These are phyloP conservation scores for Xylocopa sonorina DNA, from an alignment of 1,140 invertebrate genomes.

Conservation along the genomic window DNA sequence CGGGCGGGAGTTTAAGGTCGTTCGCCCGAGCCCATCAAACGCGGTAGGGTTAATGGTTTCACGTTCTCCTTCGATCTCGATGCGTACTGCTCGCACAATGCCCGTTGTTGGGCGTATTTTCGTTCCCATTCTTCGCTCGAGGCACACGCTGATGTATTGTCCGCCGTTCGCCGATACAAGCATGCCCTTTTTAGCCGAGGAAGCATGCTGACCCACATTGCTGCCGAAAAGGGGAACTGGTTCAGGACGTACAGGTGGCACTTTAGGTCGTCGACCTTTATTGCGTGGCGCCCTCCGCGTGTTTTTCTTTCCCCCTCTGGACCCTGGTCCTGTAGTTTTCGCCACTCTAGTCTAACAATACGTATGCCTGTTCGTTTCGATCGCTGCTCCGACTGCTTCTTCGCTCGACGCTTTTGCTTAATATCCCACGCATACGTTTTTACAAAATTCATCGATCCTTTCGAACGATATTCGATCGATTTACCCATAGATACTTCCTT, in stretches of 20 bases:
- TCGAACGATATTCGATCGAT: too few species aligned
- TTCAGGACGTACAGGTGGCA: constrained; percentile 58
- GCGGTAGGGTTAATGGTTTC: background rate
- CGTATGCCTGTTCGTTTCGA: background rate
- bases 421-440: too few species aligned
- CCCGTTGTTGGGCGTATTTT: constrained; percentile 2
- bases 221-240: constrained; percentile 52
- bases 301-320: constrained; percentile 44
- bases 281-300: constrained; percentile 50
- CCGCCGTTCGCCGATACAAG: background rate
- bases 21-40: background rate
- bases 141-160: constrained; percentile 15
- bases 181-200: constrained; percentile 32
- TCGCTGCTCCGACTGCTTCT: background rate
- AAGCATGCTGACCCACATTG: constrained; percentile 48
- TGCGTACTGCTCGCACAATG: constrained; percentile 19
- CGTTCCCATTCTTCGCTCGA: background rate
- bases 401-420: background rate
- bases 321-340: background rate
- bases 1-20: too few species aligned
- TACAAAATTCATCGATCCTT: too few species aligned
- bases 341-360: background rate
- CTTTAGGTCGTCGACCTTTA: constrained; percentile 45
- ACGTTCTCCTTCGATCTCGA: too few species aligned
- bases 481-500: too few species aligned